A percentile compares a stretch with the other conserved stretches of the same genome.
These are phyloP conservation scores for Drosophila busckii DNA, from an alignment of 1,140 invertebrate species.

Conservation along the genomic window DNA sequence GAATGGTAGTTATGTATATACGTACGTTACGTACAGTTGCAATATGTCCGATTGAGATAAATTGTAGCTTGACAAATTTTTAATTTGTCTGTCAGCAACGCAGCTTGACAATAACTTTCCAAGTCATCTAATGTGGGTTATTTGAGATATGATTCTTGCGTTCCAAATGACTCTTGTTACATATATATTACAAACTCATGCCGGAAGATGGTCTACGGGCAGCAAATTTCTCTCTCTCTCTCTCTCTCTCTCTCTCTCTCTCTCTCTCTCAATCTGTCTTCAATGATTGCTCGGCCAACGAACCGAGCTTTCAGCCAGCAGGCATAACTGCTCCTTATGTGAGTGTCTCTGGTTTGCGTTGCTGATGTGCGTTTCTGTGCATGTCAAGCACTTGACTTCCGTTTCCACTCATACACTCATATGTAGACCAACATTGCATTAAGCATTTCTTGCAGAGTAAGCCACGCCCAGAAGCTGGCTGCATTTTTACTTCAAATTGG, in stretches of 20 bases:
- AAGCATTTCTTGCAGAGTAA: slow-evolving; percentile 13
- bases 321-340: slow-evolving; percentile 1
- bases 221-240: slow-evolving; percentile 45
- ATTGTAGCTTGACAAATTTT: slow-evolving; percentile 27
- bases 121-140: slow-evolving; percentile 12
- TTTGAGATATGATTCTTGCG: slow-evolving; percentile 30
- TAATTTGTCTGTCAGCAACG: slow-evolving; percentile 37
- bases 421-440: slow-evolving; percentile 7
- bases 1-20: no score
- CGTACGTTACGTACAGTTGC: slow-evolving; percentile 1
- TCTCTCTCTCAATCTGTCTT: no score
- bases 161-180: slow-evolving; percentile 53
- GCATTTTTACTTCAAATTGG: slow-evolving; percentile 72
- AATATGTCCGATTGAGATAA: slow-evolving; percentile 3
- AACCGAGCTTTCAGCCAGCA: slow-evolving; percentile 14
- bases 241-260: no score
- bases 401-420: slow-evolving; percentile 14
- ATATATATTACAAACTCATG: slow-evolving; percentile 38
- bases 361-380: slow-evolving; percentile 38
- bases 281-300: no score
- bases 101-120: slow-evolving; percentile 20
- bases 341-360: slow-evolving; percentile 9
- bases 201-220: slow-evolving; percentile 13
- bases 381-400: slow-evolving; percentile 51
- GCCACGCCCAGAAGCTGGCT: slow-evolving; percentile 16